Base-by-base conservation (phyloP, 2,113 vertebrate genomes). In the Erpornis zantholeuca region DNA sequence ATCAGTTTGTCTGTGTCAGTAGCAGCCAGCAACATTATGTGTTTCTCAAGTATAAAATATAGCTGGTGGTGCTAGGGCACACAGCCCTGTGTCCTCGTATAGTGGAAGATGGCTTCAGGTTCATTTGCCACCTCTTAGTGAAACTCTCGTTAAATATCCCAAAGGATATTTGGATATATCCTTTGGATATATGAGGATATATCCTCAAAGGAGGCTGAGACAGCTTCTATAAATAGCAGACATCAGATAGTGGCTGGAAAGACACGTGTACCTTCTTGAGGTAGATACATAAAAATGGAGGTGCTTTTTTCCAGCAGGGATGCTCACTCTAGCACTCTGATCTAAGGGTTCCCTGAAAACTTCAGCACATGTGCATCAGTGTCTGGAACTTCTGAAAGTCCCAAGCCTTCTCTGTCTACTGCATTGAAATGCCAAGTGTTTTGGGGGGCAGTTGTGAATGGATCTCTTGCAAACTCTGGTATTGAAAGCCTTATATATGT, bases 221-320 rank as follows among this genome's bases (percentile, higher is more conserved):
- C 20, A 42, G 65, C 70, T 73, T 42, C 70, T 75, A 1, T 38
- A 40, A 76, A 52, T 27, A 60, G 40, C 68, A 76, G 47, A 25
- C 11, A 11, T 44, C 40, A 40, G 42, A 29, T 19, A 40, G 42
- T 49, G 44, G 13, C 38, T 91, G 80, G 21, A 60, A 82, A 76
- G 47, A 14, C 11, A 6, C 2, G 0, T 6, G 2, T 56, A 29
- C 36, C 28, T 44, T 19, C 12, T 50, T 45, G 57, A 63, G 70
- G 23, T 5, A 36, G 29, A 54, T 57, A 4, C 0, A 3, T 45
- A 21, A 76, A 82, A 90, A 10, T 6, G 79, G 56, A 82, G 54
- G 6, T 28, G 17, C 3, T 52, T 44, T 35, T 59, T 80, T 31
- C 8, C 50, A 49, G 49, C 49, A 44, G 33, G 20, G 35, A 23